These are phyloP conservation scores for Bambusicola thoracicus DNA, from an alignment of 2,113 vertebrate genomes.

Conservation along the genomic window DNA sequence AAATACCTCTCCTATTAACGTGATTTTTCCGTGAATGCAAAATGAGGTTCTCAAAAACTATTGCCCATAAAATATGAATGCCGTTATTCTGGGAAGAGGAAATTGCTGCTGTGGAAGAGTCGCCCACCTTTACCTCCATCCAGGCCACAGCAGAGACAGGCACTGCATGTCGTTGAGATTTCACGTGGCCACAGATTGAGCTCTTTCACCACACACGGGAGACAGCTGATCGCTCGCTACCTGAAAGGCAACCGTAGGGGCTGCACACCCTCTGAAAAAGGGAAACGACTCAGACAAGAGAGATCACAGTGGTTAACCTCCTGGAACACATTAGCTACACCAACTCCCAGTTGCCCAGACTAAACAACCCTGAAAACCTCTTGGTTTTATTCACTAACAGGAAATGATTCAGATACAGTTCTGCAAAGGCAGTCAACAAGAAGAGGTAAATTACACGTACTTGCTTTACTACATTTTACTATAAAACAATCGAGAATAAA, in stretches of 20 bases:
- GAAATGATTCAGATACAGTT: constrained; percentile 72
- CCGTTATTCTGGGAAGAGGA: constrained; percentile 30
- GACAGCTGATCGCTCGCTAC: constrained; percentile 53
- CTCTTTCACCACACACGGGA: neutral
- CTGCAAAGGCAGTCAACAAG: constrained; percentile 61
- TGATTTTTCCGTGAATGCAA: constrained; percentile 46
- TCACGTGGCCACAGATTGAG: neutral
- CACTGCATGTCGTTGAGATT: neutral
- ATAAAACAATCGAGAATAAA: neutral
- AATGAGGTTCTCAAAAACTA: constrained; percentile 53
- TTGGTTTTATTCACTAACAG: constrained; percentile 67
- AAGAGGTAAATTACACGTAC: constrained; percentile 48
- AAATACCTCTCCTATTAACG: neutral
- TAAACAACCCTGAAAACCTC: constrained; percentile 70
- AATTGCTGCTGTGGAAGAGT: neutral
- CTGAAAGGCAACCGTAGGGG: constrained; percentile 12
- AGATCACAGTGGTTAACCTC: constrained; percentile 70
- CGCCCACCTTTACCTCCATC: neutral
- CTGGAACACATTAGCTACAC: constrained; percentile 69
- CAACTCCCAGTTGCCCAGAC: constrained; percentile 74
- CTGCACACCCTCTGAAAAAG: constrained; percentile 42
- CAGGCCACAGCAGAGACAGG: neutral
- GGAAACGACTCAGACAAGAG: constrained; percentile 68
- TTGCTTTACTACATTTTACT: neutral
- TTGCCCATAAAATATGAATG: constrained; percentile 9